Percentiles rank a stretch among this genome's conserved stretches.
phyloP scores from a whole-genome alignment of 2,888 invertebrate species.

The Coelinius sp. region DNA sequence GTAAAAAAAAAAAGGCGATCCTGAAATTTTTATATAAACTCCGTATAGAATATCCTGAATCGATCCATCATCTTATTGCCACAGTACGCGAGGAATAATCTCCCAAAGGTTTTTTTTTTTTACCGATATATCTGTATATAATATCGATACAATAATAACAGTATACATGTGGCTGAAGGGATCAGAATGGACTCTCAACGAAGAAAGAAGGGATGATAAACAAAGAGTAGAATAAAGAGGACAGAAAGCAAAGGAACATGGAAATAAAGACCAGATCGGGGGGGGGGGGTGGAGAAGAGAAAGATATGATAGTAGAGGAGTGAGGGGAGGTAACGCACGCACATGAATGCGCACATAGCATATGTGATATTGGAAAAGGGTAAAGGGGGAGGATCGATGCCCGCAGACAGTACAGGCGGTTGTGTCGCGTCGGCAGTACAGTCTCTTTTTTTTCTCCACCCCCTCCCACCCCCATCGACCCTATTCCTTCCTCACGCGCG shows the following conservation, averaged over 20 bases:
- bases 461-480: constrained; percentile 25
- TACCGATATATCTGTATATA: constrained; percentile 14
- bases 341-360: constrained; percentile 19
- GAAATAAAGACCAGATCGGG: not conserved
- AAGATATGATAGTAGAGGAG: constrained; percentile 12
- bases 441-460: constrained; percentile 22
- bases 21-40: constrained; percentile 42
- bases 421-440: constrained; percentile 28
- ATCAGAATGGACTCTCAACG: not conserved
- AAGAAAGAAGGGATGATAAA: not conserved
- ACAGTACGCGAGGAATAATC: constrained; percentile 5
- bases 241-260: not conserved
- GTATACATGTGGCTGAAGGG: constrained; percentile 3
- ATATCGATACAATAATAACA: constrained; percentile 19
- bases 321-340: constrained; percentile 21
- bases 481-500: constrained; percentile 30
- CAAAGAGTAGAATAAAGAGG: constrained; percentile 6
- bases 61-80: constrained; percentile 27
- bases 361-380: constrained; percentile 11
- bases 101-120: constrained; percentile 20
- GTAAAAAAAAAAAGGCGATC: constrained; percentile 4
- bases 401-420: constrained; percentile 33
- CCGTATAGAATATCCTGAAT: constrained; percentile 29
- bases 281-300: not conserved
- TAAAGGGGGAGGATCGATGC: constrained; percentile 33